These are phyloP conservation scores for Dynastes tityus DNA, from an alignment of 2,888 invertebrate genomes.

Conservation along the genomic window DNA sequence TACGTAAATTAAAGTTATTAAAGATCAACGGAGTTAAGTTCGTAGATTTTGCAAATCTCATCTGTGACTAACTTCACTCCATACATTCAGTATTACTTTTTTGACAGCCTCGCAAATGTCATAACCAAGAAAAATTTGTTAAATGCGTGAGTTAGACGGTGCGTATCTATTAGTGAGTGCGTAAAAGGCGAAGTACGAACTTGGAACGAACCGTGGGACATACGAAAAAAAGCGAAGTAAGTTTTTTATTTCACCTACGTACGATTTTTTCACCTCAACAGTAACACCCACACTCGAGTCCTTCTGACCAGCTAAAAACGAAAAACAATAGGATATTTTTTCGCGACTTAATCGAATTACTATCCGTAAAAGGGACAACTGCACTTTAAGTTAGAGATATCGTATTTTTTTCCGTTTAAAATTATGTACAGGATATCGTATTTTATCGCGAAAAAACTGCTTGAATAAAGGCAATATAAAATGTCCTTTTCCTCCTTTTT, in stretches of 20 bases:
- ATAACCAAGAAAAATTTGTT: constrained; percentile 46
- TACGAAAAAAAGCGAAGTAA: background rate
- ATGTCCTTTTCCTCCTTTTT: no score
- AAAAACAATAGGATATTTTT: constrained; percentile 20
- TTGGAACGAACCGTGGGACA: background rate
- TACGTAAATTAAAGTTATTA: no score
- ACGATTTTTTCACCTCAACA: background rate
- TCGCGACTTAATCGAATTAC: background rate
- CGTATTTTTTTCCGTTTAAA: background rate
- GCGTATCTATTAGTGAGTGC: constrained; percentile 29
- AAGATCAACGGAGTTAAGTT: no score
- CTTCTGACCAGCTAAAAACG: background rate
- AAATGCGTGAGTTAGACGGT: constrained; percentile 15
- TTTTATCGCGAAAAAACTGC: background rate
- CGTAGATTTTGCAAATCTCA: no score
- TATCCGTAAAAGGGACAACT: background rate
- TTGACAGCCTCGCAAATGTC: constrained; percentile 50
- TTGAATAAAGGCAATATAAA: no score
- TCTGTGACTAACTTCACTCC: constrained; percentile 38
- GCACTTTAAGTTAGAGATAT: background rate
- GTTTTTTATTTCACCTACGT: constrained; percentile 11
- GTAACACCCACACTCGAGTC: constrained; percentile 14
- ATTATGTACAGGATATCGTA: background rate
- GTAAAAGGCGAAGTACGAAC: background rate
- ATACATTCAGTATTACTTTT: constrained; percentile 24